A percentile compares a stretch with the other conserved stretches of the same genome.
phyloP scores from a whole-genome alignment of 2,888 invertebrate species.

The Campaea margaritaria region DNA sequence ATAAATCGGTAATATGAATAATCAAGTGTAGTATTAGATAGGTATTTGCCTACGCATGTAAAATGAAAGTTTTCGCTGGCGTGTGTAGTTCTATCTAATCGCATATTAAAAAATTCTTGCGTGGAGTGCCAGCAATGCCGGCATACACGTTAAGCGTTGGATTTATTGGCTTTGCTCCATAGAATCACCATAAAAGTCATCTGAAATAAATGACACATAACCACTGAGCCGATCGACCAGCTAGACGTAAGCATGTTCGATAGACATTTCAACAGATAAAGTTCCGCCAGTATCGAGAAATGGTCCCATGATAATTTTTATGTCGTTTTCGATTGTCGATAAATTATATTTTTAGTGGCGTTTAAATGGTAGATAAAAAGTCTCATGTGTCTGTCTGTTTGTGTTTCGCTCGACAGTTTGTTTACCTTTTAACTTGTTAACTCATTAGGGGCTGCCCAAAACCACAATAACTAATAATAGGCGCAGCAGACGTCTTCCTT shows the following conservation, averaged over 20 bases:
- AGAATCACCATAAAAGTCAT: slow-evolving; percentile 77
- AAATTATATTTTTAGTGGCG: slow-evolving; percentile 51
- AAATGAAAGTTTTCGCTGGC: slow-evolving; percentile 55
- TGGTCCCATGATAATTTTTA: slow-evolving; percentile 69
- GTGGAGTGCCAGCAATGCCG: slow-evolving; percentile 43
- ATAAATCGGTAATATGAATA: slow-evolving; percentile 5
- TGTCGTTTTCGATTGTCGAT: slow-evolving; percentile 54
- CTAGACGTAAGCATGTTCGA: slow-evolving; percentile 47
- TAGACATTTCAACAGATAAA: slow-evolving; percentile 53
- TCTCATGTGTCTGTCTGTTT: slow-evolving; percentile 9
- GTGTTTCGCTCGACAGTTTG: slow-evolving; percentile 19
- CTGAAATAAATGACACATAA: slow-evolving; percentile 67
- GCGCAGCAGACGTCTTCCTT: slow-evolving; percentile 7
- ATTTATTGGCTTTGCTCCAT: slow-evolving; percentile 68
- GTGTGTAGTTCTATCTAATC: slow-evolving; percentile 48
- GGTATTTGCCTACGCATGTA: slow-evolving; percentile 34
- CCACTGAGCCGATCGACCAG: slow-evolving; percentile 49
- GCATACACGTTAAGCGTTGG: slow-evolving; percentile 60
- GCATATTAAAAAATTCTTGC: slow-evolving; percentile 36
- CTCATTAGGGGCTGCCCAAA: slow-evolving; percentile 5
- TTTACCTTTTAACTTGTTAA: slow-evolving; percentile 8
- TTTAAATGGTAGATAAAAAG: slow-evolving; percentile 9
- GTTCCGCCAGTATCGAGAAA: slow-evolving; percentile 51
- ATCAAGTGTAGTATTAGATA: no score
- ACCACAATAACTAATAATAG: no score